These are phyloP conservation scores for Parnassius smintheus DNA, from an alignment of 2,888 invertebrate species.

Conservation along the genomic window DNA sequence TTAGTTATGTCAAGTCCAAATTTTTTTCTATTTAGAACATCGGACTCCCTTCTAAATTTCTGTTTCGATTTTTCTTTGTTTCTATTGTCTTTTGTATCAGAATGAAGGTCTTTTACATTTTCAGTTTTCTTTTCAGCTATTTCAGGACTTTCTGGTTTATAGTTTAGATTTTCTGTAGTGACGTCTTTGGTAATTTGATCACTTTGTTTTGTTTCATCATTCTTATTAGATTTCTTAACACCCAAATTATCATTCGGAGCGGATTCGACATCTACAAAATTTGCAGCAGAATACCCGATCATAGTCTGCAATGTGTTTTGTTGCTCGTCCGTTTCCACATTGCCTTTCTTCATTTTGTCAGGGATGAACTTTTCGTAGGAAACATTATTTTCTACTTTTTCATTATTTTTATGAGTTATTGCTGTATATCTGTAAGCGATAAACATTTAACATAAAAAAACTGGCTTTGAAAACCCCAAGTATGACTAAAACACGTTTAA, in stretches of 20 bases:
- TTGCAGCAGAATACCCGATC: background rate
- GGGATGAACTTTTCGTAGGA: conserved; percentile 15
- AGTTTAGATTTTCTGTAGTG: background rate
- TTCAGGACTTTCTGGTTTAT: background rate
- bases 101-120: background rate
- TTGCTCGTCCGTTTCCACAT: background rate
- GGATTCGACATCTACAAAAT: too few species aligned
- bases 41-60: background rate
- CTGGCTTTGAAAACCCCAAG: too few species aligned
- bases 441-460: too few species aligned
- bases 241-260: background rate
- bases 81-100: background rate
- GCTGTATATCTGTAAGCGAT: background rate
- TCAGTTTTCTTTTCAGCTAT: background rate
- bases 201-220: conserved; percentile 1
- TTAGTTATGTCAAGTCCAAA: conserved; percentile 4
- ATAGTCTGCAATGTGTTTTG: background rate
- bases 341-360: background rate
- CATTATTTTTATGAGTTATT: conserved; percentile 11
- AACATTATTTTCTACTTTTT: conserved; percentile 10
- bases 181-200: background rate
- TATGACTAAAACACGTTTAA: too few species aligned
- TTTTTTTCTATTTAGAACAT: background rate
- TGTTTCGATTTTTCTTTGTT: conserved; percentile 10
- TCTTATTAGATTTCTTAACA: background rate